Conservation (phyloP, 1,140 invertebrate genomes). For the Drosophila bocki region DNA sequence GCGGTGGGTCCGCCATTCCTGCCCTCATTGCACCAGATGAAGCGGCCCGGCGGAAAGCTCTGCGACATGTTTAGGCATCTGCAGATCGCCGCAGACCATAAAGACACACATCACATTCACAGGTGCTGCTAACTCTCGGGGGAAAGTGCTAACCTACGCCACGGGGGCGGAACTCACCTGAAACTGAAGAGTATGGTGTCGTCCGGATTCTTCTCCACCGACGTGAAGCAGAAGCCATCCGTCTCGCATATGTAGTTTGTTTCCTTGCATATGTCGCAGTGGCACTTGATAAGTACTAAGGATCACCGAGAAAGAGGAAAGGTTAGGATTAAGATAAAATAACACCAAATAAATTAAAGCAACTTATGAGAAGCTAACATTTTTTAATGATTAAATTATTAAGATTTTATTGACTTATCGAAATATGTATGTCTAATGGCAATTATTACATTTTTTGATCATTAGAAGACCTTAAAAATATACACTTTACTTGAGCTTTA, state of each 20-base stretch:
- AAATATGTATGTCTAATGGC: too few relatives aligned
- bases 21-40: constrained; percentile 87
- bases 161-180: constrained; percentile 87
- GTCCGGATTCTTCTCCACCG: constrained; percentile 89
- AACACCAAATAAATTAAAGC: neutral
- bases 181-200: constrained; percentile 88
- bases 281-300: constrained; percentile 89
- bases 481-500: too few relatives aligned
- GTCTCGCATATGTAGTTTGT: constrained; percentile 94
- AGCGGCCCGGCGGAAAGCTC: constrained; percentile 90
- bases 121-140: constrained; percentile 15
- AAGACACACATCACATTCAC: constrained; percentile 36
- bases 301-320: neutral
- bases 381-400: too few relatives aligned
- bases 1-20: constrained; percentile 80
- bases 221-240: constrained; percentile 94
- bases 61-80: constrained; percentile 89
- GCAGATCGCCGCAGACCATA: constrained; percentile 16
- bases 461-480: too few relatives aligned
- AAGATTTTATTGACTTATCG: too few relatives aligned
- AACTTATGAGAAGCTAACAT: neutral
- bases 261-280: constrained; percentile 91
- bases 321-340: neutral
- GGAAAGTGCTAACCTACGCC: constrained; percentile 13
- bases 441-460: too few relatives aligned